phyloP scores from a whole-genome alignment of 2,888 invertebrate species.

The Blastobasis lacticolella region DNA sequence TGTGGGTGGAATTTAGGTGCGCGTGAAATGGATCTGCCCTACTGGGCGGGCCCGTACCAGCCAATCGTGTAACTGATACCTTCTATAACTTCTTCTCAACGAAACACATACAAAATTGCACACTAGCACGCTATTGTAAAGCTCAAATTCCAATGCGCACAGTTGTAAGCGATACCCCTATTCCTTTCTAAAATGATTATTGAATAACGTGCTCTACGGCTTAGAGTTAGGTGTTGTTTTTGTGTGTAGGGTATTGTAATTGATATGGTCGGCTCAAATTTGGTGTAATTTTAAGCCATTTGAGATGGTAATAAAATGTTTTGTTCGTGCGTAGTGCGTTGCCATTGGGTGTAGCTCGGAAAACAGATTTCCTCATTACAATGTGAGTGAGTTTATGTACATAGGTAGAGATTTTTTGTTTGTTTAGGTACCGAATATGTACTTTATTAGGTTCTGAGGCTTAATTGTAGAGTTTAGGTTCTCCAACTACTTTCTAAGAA shows the following conservation, averaged over 20 bases:
- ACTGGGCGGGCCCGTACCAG: constrained; percentile 58
- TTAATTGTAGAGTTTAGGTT: no score
- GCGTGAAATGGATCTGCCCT: constrained; percentile 61
- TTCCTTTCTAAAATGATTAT: neutral
- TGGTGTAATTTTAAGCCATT: constrained; percentile 26
- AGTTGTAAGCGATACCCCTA: constrained; percentile 63
- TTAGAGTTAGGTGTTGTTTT: constrained; percentile 22
- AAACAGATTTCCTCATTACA: no score
- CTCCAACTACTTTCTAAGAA: no score
- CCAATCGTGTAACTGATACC: constrained; percentile 73
- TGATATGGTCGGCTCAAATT: constrained; percentile 50
- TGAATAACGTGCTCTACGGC: constrained; percentile 29
- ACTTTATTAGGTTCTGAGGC: no score
- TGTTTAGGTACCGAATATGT: no score
- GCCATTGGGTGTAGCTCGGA: no score
- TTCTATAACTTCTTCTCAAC: constrained; percentile 47
- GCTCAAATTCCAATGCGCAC: constrained; percentile 19
- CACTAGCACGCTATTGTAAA: constrained; percentile 14
- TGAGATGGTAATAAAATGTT: neutral
- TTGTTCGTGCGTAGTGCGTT: no score
- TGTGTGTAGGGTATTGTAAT: constrained; percentile 34
- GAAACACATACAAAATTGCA: constrained; percentile 19
- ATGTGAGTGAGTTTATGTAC: no score
- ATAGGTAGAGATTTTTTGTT: no score
- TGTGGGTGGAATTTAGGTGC: constrained; percentile 61